Conservation (phyloP, 2,113 vertebrate genomes). For the Forbesichthys papilliferus region DNA sequence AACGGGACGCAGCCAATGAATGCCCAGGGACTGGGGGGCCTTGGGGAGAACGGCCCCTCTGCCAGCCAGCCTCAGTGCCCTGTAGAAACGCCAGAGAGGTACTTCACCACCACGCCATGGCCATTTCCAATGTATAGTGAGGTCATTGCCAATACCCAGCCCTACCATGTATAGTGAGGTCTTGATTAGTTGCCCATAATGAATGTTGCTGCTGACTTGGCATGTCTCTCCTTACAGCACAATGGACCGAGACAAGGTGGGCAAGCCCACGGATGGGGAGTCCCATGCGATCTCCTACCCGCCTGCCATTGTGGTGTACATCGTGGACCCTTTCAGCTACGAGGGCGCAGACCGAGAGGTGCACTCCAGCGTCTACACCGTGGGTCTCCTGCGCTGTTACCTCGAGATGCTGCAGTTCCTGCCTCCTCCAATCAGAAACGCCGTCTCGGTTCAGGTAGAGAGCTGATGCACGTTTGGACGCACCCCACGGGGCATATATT, state of each 20-base stretch:
- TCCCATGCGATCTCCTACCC: slow-evolving; percentile 94
- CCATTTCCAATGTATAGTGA: too few species aligned
- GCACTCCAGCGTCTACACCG: slow-evolving; percentile 90
- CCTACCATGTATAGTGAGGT: too few species aligned
- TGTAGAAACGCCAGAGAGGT: slow-evolving; percentile 91
- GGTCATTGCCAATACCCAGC: too few species aligned
- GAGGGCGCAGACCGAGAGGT: slow-evolving; percentile 87
- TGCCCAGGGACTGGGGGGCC: slow-evolving; percentile 59
- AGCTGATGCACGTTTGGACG: slow-evolving; percentile 17
- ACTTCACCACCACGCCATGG: slow-evolving; percentile 11
- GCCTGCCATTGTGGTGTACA: slow-evolving; percentile 96
- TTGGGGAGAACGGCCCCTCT: slow-evolving; percentile 73
- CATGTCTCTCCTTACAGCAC: slow-evolving; percentile 77
- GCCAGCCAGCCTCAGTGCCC: slow-evolving; percentile 77
- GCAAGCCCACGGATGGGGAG: slow-evolving; percentile 95
- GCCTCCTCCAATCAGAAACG: slow-evolving; percentile 89
- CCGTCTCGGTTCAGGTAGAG: slow-evolving; percentile 91
- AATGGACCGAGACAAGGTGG: slow-evolving; percentile 96
- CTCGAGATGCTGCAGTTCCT: slow-evolving; percentile 96
- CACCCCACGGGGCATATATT: too few species aligned
- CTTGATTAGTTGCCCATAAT: too few species aligned
- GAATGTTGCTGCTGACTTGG: too few species aligned
- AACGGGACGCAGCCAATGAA: slow-evolving; percentile 69
- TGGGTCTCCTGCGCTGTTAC: slow-evolving; percentile 96
- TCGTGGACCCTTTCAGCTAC: slow-evolving; percentile 95